Base-by-base conservation (phyloP, 2,797 vertebrate species). In the Sebastes baramenuke region DNA sequence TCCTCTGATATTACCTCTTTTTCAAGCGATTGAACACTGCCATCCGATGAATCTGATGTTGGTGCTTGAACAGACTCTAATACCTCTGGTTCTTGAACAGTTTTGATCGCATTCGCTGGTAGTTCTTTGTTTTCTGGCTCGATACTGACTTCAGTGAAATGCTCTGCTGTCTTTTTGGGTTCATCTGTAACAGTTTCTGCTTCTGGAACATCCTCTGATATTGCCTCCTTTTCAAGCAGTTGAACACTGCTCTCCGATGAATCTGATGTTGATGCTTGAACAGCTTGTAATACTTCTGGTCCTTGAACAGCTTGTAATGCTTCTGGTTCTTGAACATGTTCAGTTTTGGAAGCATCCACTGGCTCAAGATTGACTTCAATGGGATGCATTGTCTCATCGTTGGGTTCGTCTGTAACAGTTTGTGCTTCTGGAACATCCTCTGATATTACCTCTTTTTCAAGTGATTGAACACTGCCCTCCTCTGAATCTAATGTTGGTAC, bases 371-470 rank as follows among this genome's bases (percentile, higher is more conserved):
- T 36, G 10, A 6, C 55, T 54, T 42, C 66, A 76, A 14, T 25
- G 36, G 13, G 30, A 34, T 0, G 1, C 5, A 12, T 11, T 62
- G 30, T 62, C 20, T 61, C 42, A 7, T 18, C 6, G 13, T 34
- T 34, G 10, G 20, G 27, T 86, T 90, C 56, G 12, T 80, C 76
- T 82, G 73, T 64, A 36, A 38, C 20, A 27, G 58, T 80, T 76
- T 71, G 67, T 56, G 7, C 29, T 8, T 2, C 4, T 55, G 62
- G 10, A 52, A 7, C 14, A 14, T 27, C 27, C 27, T 27, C 27
- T 27, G 27, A 27, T 27, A 4, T 27, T 27, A 5, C 27, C 27
- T 27, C 27, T 4, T 27, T 27, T 27, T 25, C 25, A 25, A n/a
- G 18, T 9, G 46, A 9, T 49, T 49, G 46, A 49, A n/a, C 46